phyloP scores from a whole-genome alignment of 2,797 vertebrate genomes.

The Ispidina picta region DNA sequence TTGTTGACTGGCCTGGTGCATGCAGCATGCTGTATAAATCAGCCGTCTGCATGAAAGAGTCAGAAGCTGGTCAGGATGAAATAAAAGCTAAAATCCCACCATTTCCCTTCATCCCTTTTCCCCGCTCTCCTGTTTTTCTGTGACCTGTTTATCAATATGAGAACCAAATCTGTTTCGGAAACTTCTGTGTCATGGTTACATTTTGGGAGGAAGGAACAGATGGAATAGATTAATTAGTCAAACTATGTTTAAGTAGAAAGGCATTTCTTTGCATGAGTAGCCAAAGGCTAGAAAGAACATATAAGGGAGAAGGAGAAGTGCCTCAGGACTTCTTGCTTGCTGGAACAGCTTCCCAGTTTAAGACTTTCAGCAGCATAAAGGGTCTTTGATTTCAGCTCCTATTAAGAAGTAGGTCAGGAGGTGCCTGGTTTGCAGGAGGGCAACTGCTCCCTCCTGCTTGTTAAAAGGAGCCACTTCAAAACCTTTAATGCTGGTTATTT shows the following conservation, averaged over 20 bases:
- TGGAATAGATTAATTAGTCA: slow-evolving; percentile 90
- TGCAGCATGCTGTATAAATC: slow-evolving; percentile 20
- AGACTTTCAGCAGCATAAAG: slow-evolving; percentile 46
- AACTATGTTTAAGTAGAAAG: slow-evolving; percentile 87
- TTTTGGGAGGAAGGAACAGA: slow-evolving; percentile 84
- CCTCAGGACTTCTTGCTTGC: slow-evolving; percentile 54
- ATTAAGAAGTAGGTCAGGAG: slow-evolving; percentile 53
- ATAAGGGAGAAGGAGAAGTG: slow-evolving; percentile 71
- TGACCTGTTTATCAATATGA: slow-evolving; percentile 80
- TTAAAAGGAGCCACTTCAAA: slow-evolving; percentile 34
- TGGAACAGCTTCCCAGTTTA: not conserved
- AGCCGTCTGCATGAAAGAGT: not conserved
- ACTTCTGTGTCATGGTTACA: slow-evolving; percentile 82
- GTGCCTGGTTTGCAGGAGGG: not conserved
- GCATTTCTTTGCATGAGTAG: slow-evolving; percentile 88
- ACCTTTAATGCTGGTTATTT: not conserved
- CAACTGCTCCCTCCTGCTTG: slow-evolving; percentile 12
- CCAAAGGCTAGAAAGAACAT: slow-evolving; percentile 80
- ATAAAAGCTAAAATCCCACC: slow-evolving; percentile 25
- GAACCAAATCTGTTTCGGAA: slow-evolving; percentile 83
- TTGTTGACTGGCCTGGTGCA: not conserved
- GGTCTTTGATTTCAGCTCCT: slow-evolving; percentile 47
- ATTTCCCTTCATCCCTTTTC: not conserved
- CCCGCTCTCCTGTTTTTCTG: slow-evolving; percentile 27
- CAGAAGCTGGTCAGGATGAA: not conserved